Base-by-base conservation (phyloP, 2,888 invertebrate genomes). In the Helicoverpa assulta region DNA sequence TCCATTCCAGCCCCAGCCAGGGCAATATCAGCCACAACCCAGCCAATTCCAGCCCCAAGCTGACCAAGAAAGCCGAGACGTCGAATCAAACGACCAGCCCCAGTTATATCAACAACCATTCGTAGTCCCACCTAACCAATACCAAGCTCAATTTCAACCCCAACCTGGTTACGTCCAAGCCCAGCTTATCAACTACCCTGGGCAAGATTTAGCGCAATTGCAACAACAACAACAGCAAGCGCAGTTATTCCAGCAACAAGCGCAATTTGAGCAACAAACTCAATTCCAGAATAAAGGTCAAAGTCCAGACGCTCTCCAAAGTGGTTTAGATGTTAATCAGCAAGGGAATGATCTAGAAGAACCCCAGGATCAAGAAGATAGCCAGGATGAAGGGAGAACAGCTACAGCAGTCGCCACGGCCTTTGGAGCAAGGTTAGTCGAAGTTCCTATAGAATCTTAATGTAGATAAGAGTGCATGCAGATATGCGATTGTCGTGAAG, bases 381-480 rank as follows among this genome's bases (percentile, higher is more conserved):
- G 84, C 52, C 86, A 88, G 47, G 87, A 90, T 40, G 88, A 87
- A 54, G 89, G 86, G n/a, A 82, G 85, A 56, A 91, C 83, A 33
- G 93, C 91, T 0, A 92, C 92, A 5, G 94, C 95, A 1, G 93
- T 95, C 0, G 95, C 95, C 2, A 95, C 94, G 47, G 94, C 94
- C 70, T 95, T 95, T 82, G 95, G 95, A 12, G 70, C 93, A 84
- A 94, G 95, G 95, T 95, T 69, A 89, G 91, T 89, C 47, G 33
- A 56, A 62, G 57, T 71, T 57, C 60, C 33, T 70, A 62, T 73
- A 69, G 86, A 88, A 91, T 90, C 76, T 76, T 81, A 88, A 87
- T 85, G 62, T 53, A 33, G 50, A 37, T 73, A 78, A 80, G 72
- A 56, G 55, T 21, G 47, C 21, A 16, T 59, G 43, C 71, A 71